Percentiles rank a stretch among this genome's conserved stretches.
Conservation (phyloP, 1,140 invertebrate genomes). For the Hydropsyche tenuis region DNA sequence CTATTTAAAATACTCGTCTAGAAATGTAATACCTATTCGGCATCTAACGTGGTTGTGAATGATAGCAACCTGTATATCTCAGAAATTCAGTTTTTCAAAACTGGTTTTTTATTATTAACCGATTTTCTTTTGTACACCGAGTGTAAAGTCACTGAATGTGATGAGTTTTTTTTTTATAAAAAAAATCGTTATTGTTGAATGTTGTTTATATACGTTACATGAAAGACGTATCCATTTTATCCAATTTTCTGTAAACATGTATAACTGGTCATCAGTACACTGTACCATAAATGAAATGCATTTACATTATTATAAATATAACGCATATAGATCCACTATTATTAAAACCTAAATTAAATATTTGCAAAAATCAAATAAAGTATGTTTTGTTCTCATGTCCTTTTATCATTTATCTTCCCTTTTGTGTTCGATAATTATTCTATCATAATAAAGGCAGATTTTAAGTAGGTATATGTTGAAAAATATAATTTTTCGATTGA, state of each 20-base stretch:
- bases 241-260: conserved; percentile 48
- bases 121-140: conserved; percentile 47
- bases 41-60: conserved; percentile 42
- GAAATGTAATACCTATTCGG: no score
- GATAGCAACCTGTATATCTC: conserved; percentile 29
- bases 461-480: no score
- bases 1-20: no score
- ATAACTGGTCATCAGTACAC: conserved; percentile 53
- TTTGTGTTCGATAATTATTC: no score
- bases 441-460: no score
- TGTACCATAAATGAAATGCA: conserved; percentile 62
- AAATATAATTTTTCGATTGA: neutral
- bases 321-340: conserved; percentile 63
- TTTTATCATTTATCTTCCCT: conserved; percentile 11
- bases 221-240: conserved; percentile 34
- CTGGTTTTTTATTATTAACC: conserved; percentile 19
- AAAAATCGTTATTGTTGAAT: conserved; percentile 49
- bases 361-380: conserved; percentile 62
- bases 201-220: conserved; percentile 45
- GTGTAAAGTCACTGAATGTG: conserved; percentile 43
- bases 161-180: conserved; percentile 26
- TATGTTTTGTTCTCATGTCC: conserved; percentile 39
- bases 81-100: conserved; percentile 13
- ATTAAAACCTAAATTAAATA: conserved; percentile 63
- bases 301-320: conserved; percentile 67